Percentiles rank a stretch among this genome's conserved stretches.
Conservation (phyloP, 2,888 invertebrate species). For the Beris morrisii region DNA sequence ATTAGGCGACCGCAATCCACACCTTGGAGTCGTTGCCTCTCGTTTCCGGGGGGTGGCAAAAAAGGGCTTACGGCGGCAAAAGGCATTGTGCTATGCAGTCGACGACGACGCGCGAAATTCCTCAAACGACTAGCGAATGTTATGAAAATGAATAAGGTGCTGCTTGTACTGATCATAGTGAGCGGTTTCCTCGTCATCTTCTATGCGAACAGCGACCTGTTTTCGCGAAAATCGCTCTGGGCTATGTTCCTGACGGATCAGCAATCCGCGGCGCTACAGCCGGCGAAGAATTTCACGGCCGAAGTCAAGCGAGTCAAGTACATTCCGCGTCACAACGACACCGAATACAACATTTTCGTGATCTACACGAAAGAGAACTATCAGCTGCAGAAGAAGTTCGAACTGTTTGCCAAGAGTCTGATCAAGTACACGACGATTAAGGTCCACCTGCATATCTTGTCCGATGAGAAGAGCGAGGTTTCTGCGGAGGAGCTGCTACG, state of each 20-base stretch:
- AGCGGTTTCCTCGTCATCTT: constrained; percentile 50
- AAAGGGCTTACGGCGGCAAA: not conserved
- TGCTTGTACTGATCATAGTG: constrained; percentile 47
- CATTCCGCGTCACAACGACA: constrained; percentile 35
- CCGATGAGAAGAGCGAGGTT: constrained; percentile 61
- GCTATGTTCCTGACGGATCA: constrained; percentile 36
- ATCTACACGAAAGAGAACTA: constrained; percentile 54
- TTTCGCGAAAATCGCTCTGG: constrained; percentile 39
- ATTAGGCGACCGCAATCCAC: not conserved
- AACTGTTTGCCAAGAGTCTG: constrained; percentile 51
- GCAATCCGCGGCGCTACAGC: not conserved
- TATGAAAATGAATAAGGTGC: constrained; percentile 49
- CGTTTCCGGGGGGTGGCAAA: not conserved
- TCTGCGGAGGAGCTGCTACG: constrained; percentile 60
- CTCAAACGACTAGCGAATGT: constrained; percentile 6
- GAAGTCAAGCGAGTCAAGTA: constrained; percentile 40
- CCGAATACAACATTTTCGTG: constrained; percentile 54
- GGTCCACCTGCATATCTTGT: constrained; percentile 64
- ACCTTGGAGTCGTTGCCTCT: not conserved
- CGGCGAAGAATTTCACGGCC: constrained; percentile 16
- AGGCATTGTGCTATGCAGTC: constrained; percentile 25
- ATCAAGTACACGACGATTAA: constrained; percentile 55
- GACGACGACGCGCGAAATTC: constrained; percentile 10
- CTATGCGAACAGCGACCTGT: constrained; percentile 50
- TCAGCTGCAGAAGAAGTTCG: constrained; percentile 53